These are phyloP conservation scores for Novumbra hubbsi DNA, from an alignment of 2,797 vertebrate species.

Conservation along the genomic window DNA sequence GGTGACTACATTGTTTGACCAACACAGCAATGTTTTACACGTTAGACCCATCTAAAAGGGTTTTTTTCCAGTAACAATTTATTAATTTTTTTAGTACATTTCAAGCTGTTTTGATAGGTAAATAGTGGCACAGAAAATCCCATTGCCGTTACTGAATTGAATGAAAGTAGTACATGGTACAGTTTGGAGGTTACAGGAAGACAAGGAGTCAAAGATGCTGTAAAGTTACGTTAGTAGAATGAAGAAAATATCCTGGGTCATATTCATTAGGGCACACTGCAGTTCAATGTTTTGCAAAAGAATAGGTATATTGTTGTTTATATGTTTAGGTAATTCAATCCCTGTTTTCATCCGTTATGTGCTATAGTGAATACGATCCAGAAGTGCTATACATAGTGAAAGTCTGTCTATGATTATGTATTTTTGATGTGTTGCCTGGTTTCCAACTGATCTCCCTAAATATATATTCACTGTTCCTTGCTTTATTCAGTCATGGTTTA, in stretches of 20 bases:
- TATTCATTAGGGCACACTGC: background rate
- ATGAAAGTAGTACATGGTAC: slow-evolving; percentile 61
- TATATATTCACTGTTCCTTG: background rate
- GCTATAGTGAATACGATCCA: background rate
- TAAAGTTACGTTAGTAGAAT: slow-evolving; percentile 12
- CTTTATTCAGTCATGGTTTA: background rate
- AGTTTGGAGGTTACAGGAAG: slow-evolving; percentile 31
- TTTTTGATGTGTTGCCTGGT: background rate
- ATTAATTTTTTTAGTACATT: slow-evolving; percentile 63
- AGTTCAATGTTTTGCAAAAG: background rate
- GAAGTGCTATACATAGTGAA: background rate
- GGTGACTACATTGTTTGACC: background rate
- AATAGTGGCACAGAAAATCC: slow-evolving; percentile 76
- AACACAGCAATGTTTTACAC: background rate
- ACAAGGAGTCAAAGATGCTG: slow-evolving; percentile 1
- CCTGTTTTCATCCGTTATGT: background rate
- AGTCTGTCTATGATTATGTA: background rate
- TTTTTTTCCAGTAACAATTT: slow-evolving; percentile 49
- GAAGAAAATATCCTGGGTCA: slow-evolving; percentile 3
- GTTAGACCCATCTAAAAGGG: background rate
- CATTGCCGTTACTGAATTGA: slow-evolving; percentile 67
- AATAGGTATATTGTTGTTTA: background rate
- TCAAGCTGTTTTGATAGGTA: slow-evolving; percentile 81
- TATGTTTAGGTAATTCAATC: background rate
- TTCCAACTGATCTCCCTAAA: background rate